Evolutionary conservation across 2,797 vertebrate genomes (phyloP).

Genomic region (Tokudaia muenninki): DNA sequence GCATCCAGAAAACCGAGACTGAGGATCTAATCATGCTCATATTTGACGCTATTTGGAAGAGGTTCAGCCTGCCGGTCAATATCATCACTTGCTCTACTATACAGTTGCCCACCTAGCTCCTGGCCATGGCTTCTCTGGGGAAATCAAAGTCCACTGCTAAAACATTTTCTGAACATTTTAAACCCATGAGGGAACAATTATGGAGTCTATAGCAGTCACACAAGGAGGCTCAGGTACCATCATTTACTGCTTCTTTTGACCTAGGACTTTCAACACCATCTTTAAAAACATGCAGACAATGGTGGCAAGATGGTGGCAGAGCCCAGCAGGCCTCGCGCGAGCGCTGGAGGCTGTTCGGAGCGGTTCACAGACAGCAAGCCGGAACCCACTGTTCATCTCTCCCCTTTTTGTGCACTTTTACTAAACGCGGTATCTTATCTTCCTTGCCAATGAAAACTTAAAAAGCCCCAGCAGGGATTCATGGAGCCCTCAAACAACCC

Average conservation of each 20-base stretch:
- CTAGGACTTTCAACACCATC: conserved; percentile 48
- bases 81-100: not conserved
- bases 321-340: not conserved
- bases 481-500: conserved; percentile 85
- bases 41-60: not conserved
- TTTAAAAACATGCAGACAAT: conserved; percentile 64
- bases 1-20: not conserved
- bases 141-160: conserved; percentile 2
- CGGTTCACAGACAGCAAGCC: not conserved
- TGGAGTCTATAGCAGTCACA: conserved; percentile 72
- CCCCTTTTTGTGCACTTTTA: not conserved
- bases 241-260: conserved; percentile 60
- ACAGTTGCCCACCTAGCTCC: conserved; percentile 54
- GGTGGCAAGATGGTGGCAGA: conserved; percentile 50
- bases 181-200: conserved; percentile 65
- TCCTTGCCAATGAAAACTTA: conserved; percentile 42
- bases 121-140: conserved; percentile 69
- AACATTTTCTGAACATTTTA: conserved; percentile 59
- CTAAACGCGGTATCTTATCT: not conserved
- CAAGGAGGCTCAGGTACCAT: conserved; percentile 65
- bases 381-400: not conserved
- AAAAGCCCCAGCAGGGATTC: conserved; percentile 77
- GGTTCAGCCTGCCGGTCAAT: not conserved
- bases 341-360: not conserved
- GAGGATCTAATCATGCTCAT: not conserved